Percentiles rank a stretch among this genome's conserved stretches.
Conservation (phyloP, 2,888 invertebrate genomes). For the Linnaemya tessellans region DNA sequence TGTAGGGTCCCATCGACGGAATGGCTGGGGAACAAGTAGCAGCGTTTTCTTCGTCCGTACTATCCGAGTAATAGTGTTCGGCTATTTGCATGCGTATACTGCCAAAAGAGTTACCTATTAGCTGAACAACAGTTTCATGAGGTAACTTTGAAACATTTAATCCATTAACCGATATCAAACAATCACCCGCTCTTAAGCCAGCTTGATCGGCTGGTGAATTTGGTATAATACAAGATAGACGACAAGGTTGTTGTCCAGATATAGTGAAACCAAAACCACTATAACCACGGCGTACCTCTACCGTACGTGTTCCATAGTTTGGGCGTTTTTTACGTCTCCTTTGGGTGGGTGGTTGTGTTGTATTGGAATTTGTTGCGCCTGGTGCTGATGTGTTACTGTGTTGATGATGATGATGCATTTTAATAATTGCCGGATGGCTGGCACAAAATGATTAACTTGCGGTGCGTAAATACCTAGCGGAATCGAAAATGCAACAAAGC, state of each 20-base stretch:
- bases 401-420: slow-evolving; percentile 80
- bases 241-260: slow-evolving; percentile 97
- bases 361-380: slow-evolving; percentile 42
- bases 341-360: slow-evolving; percentile 80
- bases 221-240: slow-evolving; percentile 95
- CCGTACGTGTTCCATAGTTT: slow-evolving; percentile 85
- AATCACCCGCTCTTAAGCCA: slow-evolving; percentile 95
- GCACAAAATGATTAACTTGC: neutral
- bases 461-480: slow-evolving; percentile 28
- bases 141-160: slow-evolving; percentile 95
- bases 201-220: slow-evolving; percentile 96
- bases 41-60: slow-evolving; percentile 90
- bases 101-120: slow-evolving; percentile 94
- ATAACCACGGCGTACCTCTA: slow-evolving; percentile 92
- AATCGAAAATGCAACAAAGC: slow-evolving; percentile 5
- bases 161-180: slow-evolving; percentile 95
- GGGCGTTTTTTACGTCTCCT: slow-evolving; percentile 87
- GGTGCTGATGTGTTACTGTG: slow-evolving; percentile 75
- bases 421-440: neutral
- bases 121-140: slow-evolving; percentile 95
- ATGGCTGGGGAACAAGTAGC: slow-evolving; percentile 49
- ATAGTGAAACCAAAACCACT: slow-evolving; percentile 99
- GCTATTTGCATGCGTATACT: slow-evolving; percentile 93
- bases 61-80: slow-evolving; percentile 93
- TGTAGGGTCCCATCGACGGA: slow-evolving; percentile 58